Base-by-base conservation (phyloP, 2,113 vertebrate species). In the Nothocercus nigrocapillus region DNA sequence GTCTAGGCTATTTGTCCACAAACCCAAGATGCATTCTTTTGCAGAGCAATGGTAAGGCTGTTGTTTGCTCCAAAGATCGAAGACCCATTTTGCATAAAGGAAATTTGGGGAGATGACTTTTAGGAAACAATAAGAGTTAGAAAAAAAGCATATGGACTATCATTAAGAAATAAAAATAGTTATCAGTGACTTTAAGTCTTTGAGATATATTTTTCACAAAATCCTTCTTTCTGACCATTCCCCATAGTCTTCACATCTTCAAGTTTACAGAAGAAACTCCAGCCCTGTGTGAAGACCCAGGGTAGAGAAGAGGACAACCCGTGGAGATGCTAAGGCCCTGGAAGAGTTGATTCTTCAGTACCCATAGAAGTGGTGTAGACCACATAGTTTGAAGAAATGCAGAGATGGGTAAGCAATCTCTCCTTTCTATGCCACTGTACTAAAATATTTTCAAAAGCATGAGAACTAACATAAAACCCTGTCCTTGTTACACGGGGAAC, bases 371-470 rank as follows among this genome's bases (percentile, higher is more conserved):
- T 38, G 5, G 9, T 24, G 11, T 18, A 47, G 28, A 42, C 6
- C 53, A 10, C 1, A 1, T 18, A 58, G 14, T 17, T 66, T 14
- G 34, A 87, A 85, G 36, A 4, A 10, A 4, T 88, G 6, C 40
- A 78, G 27, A 42, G 61, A 44, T 38, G 16, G 9, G 17, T 36
- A 66, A 80, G 5, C 4, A 89, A 56, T 62, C 40, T 19, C 0
- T 24, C 10, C 0, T 34, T 34, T 17, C 38, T 10, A 34, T 24
- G 1, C 1, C 4, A 12, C 3, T 22, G 5, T n/a, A 16, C 3
- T 13, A 47, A 53, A 79, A 59, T 11, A 9, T 59, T 88, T 77
- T 59, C 9, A 67, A 24, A n/a, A 90, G 13, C 16, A 15, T 40
- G 6, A 75, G 11, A 75, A 45, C 34, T 59, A 16, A 11, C 73